Percentiles rank a stretch among this genome's conserved stretches.
These are phyloP conservation scores for Phataginus tetradactyla DNA, from an alignment of 2,797 vertebrate genomes.

Conservation along the genomic window DNA sequence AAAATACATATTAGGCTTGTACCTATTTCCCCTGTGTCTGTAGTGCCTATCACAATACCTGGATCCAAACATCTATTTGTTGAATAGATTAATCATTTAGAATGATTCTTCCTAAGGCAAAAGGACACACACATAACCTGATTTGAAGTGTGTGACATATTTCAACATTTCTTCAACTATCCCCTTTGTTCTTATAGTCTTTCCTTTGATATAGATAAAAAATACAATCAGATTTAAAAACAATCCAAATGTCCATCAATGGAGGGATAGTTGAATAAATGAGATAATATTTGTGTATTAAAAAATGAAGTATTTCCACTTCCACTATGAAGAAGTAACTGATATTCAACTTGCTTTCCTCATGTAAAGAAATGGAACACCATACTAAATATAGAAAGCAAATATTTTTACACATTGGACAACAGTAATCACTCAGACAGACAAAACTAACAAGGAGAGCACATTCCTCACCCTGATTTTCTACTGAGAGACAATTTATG, in stretches of 20 bases:
- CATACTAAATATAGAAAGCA: not conserved
- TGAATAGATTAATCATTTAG: not conserved
- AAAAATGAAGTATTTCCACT: not conserved
- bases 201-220: not conserved
- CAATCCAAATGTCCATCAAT: not conserved
- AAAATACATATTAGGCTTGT: not conserved
- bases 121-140: not conserved
- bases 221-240: not conserved
- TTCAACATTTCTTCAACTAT: not conserved
- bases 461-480: not conserved
- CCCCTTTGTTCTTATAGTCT: not conserved
- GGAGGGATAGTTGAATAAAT: not conserved
- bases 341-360: not conserved
- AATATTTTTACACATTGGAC: not conserved
- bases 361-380: not conserved
- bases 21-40: not conserved
- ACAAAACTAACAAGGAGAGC: not conserved
- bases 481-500: not conserved
- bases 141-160: not conserved
- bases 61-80: not conserved
- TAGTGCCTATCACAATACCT: not conserved
- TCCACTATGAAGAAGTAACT: not conserved
- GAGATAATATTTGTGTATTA: not conserved
- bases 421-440: not conserved
- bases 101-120: not conserved